Evolutionary conservation across 2,888 invertebrate genomes (phyloP).

Genomic region (Punctoribates punctum): DNA sequence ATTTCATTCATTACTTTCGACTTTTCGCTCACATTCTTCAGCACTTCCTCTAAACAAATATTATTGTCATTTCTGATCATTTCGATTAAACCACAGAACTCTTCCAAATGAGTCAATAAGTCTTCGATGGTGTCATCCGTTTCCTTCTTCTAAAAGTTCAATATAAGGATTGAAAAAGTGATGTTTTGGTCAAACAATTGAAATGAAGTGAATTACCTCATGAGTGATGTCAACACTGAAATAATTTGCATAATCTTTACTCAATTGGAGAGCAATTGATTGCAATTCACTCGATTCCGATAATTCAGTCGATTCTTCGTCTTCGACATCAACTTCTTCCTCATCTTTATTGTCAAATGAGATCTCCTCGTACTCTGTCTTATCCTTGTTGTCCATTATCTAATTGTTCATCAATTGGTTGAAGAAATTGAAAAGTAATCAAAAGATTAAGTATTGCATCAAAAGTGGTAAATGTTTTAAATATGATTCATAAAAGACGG

Average conservation of each 20-base stretch:
- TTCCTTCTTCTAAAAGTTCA: slow-evolving; percentile 39
- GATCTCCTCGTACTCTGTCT: slow-evolving; percentile 19
- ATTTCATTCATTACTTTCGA: slow-evolving; percentile 29
- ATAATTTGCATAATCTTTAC: slow-evolving; percentile 41
- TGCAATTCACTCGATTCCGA: slow-evolving; percentile 5
- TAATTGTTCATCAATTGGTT: neutral
- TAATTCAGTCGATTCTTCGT: neutral
- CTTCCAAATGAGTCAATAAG: slow-evolving; percentile 44
- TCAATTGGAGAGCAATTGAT: slow-evolving; percentile 13
- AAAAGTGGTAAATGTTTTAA: neutral
- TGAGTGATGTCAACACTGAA: slow-evolving; percentile 37
- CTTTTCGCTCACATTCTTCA: slow-evolving; percentile 9
- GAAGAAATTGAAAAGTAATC: neutral
- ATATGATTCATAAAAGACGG: neutral
- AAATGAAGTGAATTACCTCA: slow-evolving; percentile 15
- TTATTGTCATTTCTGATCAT: slow-evolving; percentile 42
- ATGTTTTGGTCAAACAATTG: neutral
- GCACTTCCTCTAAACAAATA: slow-evolving; percentile 38
- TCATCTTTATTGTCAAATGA: slow-evolving; percentile 9
- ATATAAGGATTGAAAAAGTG: neutral
- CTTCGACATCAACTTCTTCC: neutral
- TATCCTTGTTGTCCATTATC: neutral
- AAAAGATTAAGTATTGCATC: neutral
- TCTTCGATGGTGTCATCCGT: slow-evolving; percentile 43
- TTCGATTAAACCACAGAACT: slow-evolving; percentile 43